Conservation (phyloP, 2,888 invertebrate species). For the Blera fallax region DNA sequence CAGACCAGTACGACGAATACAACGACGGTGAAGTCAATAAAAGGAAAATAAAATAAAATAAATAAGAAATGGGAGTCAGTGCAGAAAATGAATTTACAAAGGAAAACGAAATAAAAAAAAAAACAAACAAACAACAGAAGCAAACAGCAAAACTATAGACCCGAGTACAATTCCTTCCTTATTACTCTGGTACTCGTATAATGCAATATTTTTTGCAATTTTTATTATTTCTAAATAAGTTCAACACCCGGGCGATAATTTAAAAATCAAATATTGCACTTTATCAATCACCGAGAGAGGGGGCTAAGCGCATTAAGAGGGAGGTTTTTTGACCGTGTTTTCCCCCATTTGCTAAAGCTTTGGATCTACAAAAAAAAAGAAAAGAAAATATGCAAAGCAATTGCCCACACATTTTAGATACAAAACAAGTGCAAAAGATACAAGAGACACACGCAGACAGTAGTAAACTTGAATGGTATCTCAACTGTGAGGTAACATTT, state of each 20-base stretch:
- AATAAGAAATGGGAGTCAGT: not conserved
- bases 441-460: not conserved
- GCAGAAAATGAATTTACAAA: conserved; percentile 8
- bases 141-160: conserved; percentile 46
- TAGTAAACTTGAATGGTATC: conserved; percentile 26
- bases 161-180: conserved; percentile 61
- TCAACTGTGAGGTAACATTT: conserved; percentile 32
- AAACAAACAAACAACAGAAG: conserved; percentile 18
- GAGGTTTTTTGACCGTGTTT: not conserved
- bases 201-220: conserved; percentile 38
- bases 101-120: not conserved
- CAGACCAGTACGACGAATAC: not conserved
- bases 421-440: not conserved
- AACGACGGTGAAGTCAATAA: conserved; percentile 5
- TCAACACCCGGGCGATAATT: conserved; percentile 45
- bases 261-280: conserved; percentile 48
- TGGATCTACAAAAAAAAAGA: not conserved
- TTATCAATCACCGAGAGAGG: not conserved
- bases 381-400: not conserved
- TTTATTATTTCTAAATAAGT: conserved; percentile 26
- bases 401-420: not conserved
- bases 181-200: conserved; percentile 47
- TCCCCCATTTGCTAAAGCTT: not conserved
- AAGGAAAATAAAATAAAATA: conserved; percentile 9
- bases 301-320: not conserved